Evolutionary conservation across 2,797 vertebrate genomes (phyloP), one percentile per base, ranked within the genome.

Genomic region (Sebastes matsubarae): DNA sequence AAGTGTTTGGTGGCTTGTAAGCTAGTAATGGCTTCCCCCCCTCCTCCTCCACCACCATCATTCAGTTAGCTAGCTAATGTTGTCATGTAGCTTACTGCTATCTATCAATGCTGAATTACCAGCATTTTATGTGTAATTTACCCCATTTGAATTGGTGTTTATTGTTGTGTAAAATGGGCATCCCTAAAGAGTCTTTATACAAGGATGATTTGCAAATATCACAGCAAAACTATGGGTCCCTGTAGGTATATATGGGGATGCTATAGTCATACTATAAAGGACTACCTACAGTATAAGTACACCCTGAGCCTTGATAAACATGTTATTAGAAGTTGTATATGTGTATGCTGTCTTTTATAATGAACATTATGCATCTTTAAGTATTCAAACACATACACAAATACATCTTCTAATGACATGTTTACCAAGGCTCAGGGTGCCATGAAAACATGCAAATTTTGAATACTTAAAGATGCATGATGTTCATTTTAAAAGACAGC

Each of bases 181-280:
- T 38, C 12, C 36, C 36, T 38, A 13, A 38, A 38, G 36, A 38
- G 13, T 63, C 64, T 32, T 36, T 24, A 18, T 55, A 52, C 22
- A 38, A 2, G 57, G 70, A 46, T 76, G 36, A 77, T 80, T 72
- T 80, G 76, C 70, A 75, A 9, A 42, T 74, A 50, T 52, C 64
- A 52, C 67, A 71, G 75, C 58, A 69, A 72, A 85, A 75, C 66
- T 76, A 61, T 67, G 75, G 71, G 68, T 85, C 70, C 68, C 72
- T 81, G 74, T 7, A 74, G 77, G 63, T 70, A n/a, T 22, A 18
- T 11, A 54, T 12, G 36, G 4, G 24, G 8, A 34, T 27, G 9
- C 24, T 16, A 6, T 13, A 4, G 11, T 34, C 6, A 30, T n/a
- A 10, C 20, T 22, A 22, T 2, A 24, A 3, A 50, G 13, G 8